Evolutionary conservation across 2,797 vertebrate genomes (phyloP).

Genomic region (Acanthurus lineatus): DNA sequence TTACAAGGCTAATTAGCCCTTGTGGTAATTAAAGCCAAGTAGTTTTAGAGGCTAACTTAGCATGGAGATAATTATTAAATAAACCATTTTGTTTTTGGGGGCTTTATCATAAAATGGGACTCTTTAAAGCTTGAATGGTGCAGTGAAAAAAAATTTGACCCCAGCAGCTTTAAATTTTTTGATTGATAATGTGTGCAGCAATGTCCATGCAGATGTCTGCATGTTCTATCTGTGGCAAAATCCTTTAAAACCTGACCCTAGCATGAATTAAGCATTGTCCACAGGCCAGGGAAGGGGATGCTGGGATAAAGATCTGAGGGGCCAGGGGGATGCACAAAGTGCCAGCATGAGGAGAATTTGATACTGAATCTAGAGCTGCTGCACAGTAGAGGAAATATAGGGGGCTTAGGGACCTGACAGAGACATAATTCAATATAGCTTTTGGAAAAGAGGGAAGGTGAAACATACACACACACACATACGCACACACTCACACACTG

Average conservation of each 20-base stretch:
- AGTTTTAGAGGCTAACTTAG: slow-evolving; percentile 46
- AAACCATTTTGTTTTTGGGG: slow-evolving; percentile 30
- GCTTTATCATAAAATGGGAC: slow-evolving; percentile 6
- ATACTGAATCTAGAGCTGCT: slow-evolving; percentile 82
- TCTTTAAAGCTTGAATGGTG: slow-evolving; percentile 17
- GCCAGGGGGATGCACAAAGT: slow-evolving; percentile 78
- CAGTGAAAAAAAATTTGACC: slow-evolving; percentile 53
- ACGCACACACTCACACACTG: slow-evolving; percentile 43
- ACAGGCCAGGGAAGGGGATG: slow-evolving; percentile 67
- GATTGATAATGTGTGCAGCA: slow-evolving; percentile 68
- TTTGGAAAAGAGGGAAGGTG: slow-evolving; percentile 69
- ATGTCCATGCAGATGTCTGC: slow-evolving; percentile 54
- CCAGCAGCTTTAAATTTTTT: slow-evolving; percentile 46
- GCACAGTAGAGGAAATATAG: slow-evolving; percentile 84
- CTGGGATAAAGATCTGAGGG: slow-evolving; percentile 80
- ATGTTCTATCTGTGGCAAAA: slow-evolving; percentile 69
- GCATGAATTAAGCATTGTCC: slow-evolving; percentile 77
- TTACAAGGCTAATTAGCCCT: slow-evolving; percentile 58
- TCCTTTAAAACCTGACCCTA: slow-evolving; percentile 73
- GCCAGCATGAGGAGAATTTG: slow-evolving; percentile 84
- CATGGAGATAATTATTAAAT: slow-evolving; percentile 39
- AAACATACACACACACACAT: slow-evolving; percentile 51
- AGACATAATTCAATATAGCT: slow-evolving; percentile 88
- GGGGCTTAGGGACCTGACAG: slow-evolving; percentile 86
- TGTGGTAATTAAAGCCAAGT: slow-evolving; percentile 60